Base-by-base conservation (phyloP, 92 coral and sea anemone species). In the Blastomussa wellsi region DNA sequence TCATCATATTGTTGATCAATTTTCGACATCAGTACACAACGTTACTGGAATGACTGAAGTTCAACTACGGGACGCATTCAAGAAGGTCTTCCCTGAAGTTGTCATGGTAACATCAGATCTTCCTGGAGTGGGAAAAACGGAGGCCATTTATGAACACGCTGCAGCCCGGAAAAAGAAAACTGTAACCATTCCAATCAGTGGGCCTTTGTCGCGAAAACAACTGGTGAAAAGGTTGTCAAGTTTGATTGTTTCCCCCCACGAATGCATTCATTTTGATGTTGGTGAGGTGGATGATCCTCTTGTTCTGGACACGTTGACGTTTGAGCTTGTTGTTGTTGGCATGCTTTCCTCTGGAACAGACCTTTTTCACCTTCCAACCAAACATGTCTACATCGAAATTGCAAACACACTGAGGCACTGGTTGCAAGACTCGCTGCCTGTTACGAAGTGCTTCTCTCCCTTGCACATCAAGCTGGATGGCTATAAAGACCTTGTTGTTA, bases 41-140 rank as follows among this genome's bases (percentile, higher is more conserved):
- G 84, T 90, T 42, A 88, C 91, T 48, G 99, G 99, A n/a, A 94
- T 95, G 94, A 72, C 95, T 1, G 98, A 94, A 32, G 82, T 79
- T 31, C 94, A 93, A 24, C 87, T 96, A 15, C 89, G 90, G 48
- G 29, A 67, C n/a, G 79, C 78, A 47, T 87, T 96, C 53, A 49
- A 79, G 28, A 44, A 82, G 28, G 37, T 72, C 24, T 93, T 91
- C 79, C 98, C 98, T 13, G 87, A 91, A 24, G 95, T 95, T 36
- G 78, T 69, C 62, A 88, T 96, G 89, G 86, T 96, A 12, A 92
- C 98, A 1, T 93, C 98, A 20, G 92, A 92, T 31, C 92, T 96
- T 51, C 99, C 99, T 22, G 99, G 98, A 20, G 94, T 84, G 35
- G 99, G 99, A 8, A 96, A 96, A 81, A 89, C 99, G 11, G 99